Evolutionary conservation across 64 coral and sea anemone genomes (phyloP), one percentile per base, ranked within the genome.

Genomic region (Actinia equina): DNA sequence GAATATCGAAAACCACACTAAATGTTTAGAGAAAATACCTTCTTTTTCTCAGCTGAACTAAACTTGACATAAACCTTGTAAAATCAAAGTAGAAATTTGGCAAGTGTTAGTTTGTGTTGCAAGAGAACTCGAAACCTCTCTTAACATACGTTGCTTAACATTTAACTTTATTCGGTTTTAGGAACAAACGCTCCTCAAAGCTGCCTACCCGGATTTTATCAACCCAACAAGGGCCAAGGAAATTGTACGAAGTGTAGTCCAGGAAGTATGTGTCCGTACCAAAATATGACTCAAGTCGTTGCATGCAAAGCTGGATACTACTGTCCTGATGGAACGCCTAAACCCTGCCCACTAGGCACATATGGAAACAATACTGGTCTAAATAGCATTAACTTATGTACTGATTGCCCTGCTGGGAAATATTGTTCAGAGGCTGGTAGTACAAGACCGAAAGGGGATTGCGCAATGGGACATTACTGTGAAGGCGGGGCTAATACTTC

Each of bases 191-290:
- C 77, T 77, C 90, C 91, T 61, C 62, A 85, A 11, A 90, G 93
- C 60, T 99, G 97, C 58, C 55, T 71, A 5, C 97, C 90, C 82
- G 97, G 93, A 51, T 95, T 88, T 44, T 99, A 95, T 77, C 97
- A 99, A 74, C 93, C 90, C 27, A 92, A 99, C 57, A 17, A 17
- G 37, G 97, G 97, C 42, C 86, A 92, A 78, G 93, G 88, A 92
- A 80, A 80, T 22, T 99, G 97, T 88, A 74, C 86, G 16, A 26
- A 65, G 16, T 99, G 97, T 85, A 51, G 86, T 26, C n/a, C 85
- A 58, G 97, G 97, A 7, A 99, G 84, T 17, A 95, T 95, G 93
- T 99, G 97, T 84, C 93, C 91, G 42, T 92, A 89, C 70, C 88
- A 95, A 55, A 99, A 99, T 57, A 99, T 94, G 93, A 95, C 93